Evolutionary conservation across 2,113 vertebrate species (phyloP), one percentile per base, ranked within the genome.

Genomic region (Pomatostomus ruficeps): DNA sequence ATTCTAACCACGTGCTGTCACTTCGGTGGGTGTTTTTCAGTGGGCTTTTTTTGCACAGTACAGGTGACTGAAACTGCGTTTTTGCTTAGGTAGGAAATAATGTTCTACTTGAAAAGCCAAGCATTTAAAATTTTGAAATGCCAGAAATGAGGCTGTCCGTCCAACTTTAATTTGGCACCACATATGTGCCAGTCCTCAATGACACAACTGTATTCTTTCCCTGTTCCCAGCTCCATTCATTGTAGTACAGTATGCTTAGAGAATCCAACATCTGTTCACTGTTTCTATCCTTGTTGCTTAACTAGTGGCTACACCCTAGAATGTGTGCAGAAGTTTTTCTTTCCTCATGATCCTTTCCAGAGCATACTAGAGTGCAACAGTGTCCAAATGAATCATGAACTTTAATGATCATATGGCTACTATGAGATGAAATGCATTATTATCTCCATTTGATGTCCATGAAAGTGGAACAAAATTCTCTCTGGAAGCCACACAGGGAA

Each of bases 321-420:
- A 91, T 38, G 33, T 75, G 72, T 54, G 19, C 35, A 70, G 73
- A 91, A 94, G 66, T 86, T 28, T 74, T 91, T 70, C 46, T 89
- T 77, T 94, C 46, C 7, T 86, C 2, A 1, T 81, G 38, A 81
- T 63, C 12, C 17, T 77, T 91, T 89, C 65, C 67, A 77, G 51
- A 73, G 26, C 48, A 59, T 63, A 72, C 33, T 25, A 17, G 42
- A 48, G 89, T 12, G 19, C 40, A 71, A 25, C 0, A 4, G 19
- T 40, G 15, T 67, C 65, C 76, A 84, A 75, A 77, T 67, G 40
- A 81, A 71, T 91, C 23, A 55, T 89, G 78, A 87, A 77, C 49
- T 38, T 81, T 46, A 81, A 84, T 61, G 12, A 58, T 88, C 45
- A 4, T 71, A 58, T 55, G 12, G 11, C 40, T 89, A n/a, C 65